phyloP scores from a whole-genome alignment of 2,113 vertebrate genomes.

The Hystrix cristata region DNA sequence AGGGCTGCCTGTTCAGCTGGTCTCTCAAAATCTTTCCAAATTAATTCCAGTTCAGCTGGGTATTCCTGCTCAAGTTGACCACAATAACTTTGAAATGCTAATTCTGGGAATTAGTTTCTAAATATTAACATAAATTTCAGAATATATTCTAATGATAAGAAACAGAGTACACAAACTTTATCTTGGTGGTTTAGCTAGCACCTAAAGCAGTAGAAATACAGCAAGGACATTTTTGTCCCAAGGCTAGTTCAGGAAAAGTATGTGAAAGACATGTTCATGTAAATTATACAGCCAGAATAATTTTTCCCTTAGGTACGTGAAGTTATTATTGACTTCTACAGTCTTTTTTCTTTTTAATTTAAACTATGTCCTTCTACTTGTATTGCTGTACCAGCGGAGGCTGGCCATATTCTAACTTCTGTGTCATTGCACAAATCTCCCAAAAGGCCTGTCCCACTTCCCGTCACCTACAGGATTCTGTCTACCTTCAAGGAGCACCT shows the following conservation, averaged over 20 bases:
- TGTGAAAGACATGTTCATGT: conserved; percentile 30
- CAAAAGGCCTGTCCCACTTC: neutral
- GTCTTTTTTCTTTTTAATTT: neutral
- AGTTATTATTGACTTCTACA: conserved; percentile 9
- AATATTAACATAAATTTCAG: neutral
- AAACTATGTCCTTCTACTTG: neutral
- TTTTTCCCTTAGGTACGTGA: conserved; percentile 53
- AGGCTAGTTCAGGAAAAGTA: conserved; percentile 38
- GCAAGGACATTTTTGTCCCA: neutral
- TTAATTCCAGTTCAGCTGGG: too few relatives aligned
- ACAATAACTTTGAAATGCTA: neutral
- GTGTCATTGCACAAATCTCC: neutral
- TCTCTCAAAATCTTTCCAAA: too few relatives aligned
- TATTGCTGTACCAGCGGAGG: neutral
- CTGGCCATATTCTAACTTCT: neutral
- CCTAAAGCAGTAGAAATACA: neutral
- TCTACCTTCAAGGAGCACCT: neutral
- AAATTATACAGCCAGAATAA: neutral
- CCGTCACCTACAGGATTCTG: neutral
- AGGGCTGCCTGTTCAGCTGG: too few relatives aligned
- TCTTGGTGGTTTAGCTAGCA: neutral
- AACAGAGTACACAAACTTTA: neutral
- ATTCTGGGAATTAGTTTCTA: neutral
- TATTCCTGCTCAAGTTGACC: too few relatives aligned
- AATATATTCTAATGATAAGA: neutral